Conservation (phyloP, 2,888 invertebrate genomes). For the Stomorhina lunata region DNA sequence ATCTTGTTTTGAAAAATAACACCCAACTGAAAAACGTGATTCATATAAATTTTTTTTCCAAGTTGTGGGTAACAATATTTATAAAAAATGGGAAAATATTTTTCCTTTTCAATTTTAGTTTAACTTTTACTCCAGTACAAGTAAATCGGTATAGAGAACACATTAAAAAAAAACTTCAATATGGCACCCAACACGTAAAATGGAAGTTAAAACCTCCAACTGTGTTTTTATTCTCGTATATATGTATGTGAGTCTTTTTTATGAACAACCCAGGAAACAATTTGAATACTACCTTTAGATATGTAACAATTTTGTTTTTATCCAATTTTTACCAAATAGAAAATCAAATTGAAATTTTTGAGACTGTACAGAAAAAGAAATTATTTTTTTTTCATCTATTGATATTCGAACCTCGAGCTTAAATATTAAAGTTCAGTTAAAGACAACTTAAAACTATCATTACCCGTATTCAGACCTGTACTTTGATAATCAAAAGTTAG, state of each 20-base stretch:
- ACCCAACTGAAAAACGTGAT: slow-evolving; percentile 31
- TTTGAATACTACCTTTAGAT: no score
- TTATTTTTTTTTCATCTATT: no score
- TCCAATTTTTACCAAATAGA: not conserved
- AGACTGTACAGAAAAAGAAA: no score
- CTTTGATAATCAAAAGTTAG: no score
- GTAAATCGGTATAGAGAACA: slow-evolving; percentile 20
- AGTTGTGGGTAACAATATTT: not conserved
- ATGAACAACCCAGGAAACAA: no score
- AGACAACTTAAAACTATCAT: no score
- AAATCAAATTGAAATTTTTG: no score
- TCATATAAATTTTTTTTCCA: slow-evolving; percentile 11
- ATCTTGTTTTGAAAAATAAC: slow-evolving; percentile 24
- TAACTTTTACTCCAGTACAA: not conserved
- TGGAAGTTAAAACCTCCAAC: slow-evolving; percentile 56
- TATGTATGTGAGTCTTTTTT: no score
- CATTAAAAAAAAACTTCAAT: slow-evolving; percentile 42
- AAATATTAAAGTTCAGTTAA: no score
- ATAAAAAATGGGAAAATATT: slow-evolving; percentile 31
- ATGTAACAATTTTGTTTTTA: not conserved
- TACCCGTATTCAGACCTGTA: no score
- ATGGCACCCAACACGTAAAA: slow-evolving; percentile 51
- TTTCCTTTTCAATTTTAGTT: slow-evolving; percentile 41
- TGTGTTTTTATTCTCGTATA: not conserved
- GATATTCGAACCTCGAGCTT: no score